phyloP scores from a whole-genome alignment of 1,140 invertebrate species.

The Drosophila paulistorum region DNA sequence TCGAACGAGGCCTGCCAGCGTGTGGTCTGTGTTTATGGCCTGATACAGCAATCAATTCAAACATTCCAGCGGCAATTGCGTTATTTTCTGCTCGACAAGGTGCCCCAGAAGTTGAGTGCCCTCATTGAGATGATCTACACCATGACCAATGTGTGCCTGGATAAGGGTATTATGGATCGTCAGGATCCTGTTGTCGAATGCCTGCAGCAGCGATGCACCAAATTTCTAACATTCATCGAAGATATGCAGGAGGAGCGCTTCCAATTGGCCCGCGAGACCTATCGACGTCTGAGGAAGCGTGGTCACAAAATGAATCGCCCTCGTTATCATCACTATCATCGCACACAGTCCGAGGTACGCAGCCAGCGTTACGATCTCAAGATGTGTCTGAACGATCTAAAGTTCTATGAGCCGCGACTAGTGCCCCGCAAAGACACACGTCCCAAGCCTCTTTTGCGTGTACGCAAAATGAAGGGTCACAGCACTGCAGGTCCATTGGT shows the following conservation, averaged over 20 bases:
- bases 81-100: constrained; percentile 71
- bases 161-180: constrained; percentile 63
- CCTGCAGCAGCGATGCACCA: constrained; percentile 63
- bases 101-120: constrained; percentile 72
- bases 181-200: constrained; percentile 72
- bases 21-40: constrained; percentile 55
- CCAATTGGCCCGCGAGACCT: constrained; percentile 47
- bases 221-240: constrained; percentile 64
- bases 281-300: constrained; percentile 11
- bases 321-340: constrained; percentile 1
- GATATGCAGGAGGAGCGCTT: constrained; percentile 74
- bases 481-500: neutral
- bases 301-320: neutral
- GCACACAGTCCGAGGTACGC: constrained; percentile 21
- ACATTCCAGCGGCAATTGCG: constrained; percentile 64
- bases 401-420: constrained; percentile 70
- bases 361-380: constrained; percentile 66
- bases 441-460: neutral
- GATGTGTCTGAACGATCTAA: constrained; percentile 73
- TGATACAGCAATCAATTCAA: constrained; percentile 60
- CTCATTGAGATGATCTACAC: constrained; percentile 74
- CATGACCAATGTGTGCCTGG: constrained; percentile 67
- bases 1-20: constrained; percentile 72
- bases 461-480: constrained; percentile 8
- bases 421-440: constrained; percentile 43